Evolutionary conservation across 2,888 invertebrate genomes (phyloP), one percentile per base, ranked within the genome.

Genomic region (Drosophila dives): DNA sequence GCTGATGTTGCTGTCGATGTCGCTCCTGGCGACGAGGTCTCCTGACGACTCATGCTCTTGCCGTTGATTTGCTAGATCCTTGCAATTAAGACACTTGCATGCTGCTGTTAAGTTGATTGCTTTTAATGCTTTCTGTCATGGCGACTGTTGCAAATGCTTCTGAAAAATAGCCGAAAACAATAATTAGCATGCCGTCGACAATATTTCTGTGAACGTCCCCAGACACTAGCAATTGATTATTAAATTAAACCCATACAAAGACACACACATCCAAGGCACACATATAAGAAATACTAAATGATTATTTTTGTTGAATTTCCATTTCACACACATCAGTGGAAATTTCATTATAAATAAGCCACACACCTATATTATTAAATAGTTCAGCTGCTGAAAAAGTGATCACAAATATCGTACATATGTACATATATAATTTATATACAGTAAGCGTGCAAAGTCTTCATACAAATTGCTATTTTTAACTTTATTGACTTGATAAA

Each of bases 31-130:
- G 70, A 56, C 54, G 60, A 40, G 15, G 50, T 62, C 70, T 82
- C 87, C 77, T 86, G 84, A 60, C 89, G 82, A 81, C 89, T 91
- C 91, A 91, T 90, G 80, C 62, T 75, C 49, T 49, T 65, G 53
- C 60, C 63, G 69, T 49, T 38, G 36, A n/a, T 67, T 55, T 72
- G 38, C 36, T 69, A n/a, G 29, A 50, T 64, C 32, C n/a, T 29
- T 40, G 36, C 33, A 53, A 51, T 64, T 82, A 84, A 72, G 42
- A 65, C 66, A 60, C 66, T 73, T 60, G 66, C 83, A 86, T 81
- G 12, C 63, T 64, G 59, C 60, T 70, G 51, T 65, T 68, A n/a
- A 26, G 66, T 42, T 48, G 26, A 53, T 50, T 64, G 29, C 54
- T 56, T 32, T 69, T 49, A 55, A 56, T 55, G 65, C 58, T 45